Conservation (phyloP, 2,797 vertebrate genomes). For the Cephalopachus bancanus region DNA sequence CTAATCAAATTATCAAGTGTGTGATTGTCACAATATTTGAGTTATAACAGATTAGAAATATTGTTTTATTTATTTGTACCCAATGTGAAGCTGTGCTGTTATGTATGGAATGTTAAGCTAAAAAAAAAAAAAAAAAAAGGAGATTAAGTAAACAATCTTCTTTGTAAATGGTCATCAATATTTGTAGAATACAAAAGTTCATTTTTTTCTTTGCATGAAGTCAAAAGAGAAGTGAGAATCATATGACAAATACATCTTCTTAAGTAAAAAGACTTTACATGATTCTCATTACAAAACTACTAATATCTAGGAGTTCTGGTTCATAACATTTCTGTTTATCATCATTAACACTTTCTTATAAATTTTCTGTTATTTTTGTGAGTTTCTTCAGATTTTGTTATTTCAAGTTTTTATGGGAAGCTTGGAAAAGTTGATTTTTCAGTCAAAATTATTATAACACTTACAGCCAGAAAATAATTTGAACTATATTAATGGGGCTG, state of each 20-base stretch:
- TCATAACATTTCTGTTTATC: neutral
- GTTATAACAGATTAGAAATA: neutral
- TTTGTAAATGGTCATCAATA: neutral
- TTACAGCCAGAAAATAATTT: conserved; percentile 79
- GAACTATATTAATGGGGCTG: conserved; percentile 72
- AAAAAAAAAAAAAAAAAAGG: neutral
- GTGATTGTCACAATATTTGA: neutral
- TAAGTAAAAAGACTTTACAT: neutral
- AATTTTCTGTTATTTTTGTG: conserved; percentile 20
- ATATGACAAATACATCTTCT: neutral
- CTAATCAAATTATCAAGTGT: neutral
- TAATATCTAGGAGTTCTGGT: neutral
- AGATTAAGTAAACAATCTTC: neutral
- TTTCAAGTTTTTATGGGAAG: conserved; percentile 47
- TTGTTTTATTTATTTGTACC: neutral
- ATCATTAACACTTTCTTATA: neutral
- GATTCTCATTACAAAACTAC: neutral
- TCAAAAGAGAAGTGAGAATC: neutral
- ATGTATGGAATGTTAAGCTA: neutral
- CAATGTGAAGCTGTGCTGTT: neutral
- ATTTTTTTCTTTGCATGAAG: neutral
- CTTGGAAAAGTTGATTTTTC: conserved; percentile 74
- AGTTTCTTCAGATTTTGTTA: conserved; percentile 51
- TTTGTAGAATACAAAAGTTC: neutral
- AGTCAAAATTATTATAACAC: conserved; percentile 77